phyloP scores from a whole-genome alignment of 2,888 invertebrate genomes.

The Hoplodrina ambigua region DNA sequence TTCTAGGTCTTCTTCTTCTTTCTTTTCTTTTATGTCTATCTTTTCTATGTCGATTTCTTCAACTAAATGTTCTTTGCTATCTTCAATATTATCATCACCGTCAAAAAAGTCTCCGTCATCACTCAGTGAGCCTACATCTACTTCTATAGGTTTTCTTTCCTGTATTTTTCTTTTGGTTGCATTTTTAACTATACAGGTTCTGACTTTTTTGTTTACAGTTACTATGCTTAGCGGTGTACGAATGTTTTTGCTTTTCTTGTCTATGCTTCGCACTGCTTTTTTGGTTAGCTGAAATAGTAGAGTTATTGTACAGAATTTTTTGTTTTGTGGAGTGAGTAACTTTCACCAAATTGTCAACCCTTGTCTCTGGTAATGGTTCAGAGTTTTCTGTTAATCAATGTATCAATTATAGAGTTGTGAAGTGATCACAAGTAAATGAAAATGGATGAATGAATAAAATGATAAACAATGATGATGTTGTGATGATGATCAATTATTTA shows the following conservation, averaged over 20 bases:
- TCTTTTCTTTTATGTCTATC: conserved; percentile 54
- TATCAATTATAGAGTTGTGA: too few species aligned
- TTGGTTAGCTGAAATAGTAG: conserved; percentile 65
- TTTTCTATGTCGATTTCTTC: conserved; percentile 49
- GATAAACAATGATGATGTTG: too few species aligned
- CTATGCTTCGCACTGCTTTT: conserved; percentile 71
- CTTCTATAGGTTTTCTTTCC: conserved; percentile 38
- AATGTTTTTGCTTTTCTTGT: conserved; percentile 68
- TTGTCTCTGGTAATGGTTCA: too few species aligned
- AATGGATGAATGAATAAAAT: too few species aligned
- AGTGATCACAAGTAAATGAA: too few species aligned
- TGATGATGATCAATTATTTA: too few species aligned
- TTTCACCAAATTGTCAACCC: too few species aligned
- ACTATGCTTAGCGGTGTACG: conserved; percentile 69
- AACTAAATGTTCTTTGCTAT: conserved; percentile 35
- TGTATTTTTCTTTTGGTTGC: conserved; percentile 37
- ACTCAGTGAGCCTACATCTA: conserved; percentile 50
- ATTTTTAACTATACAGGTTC: conserved; percentile 64
- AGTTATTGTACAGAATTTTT: background rate
- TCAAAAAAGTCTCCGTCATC: conserved; percentile 47
- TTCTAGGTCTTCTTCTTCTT: conserved; percentile 42
- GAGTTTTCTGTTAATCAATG: too few species aligned
- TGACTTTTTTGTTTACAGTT: conserved; percentile 63
- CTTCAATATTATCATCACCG: conserved; percentile 37
- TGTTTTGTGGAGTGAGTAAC: background rate